Percentiles rank a stretch among this genome's conserved stretches.
phyloP scores from a whole-genome alignment of 2,113 vertebrate genomes.

The Arothron firmamentum region DNA sequence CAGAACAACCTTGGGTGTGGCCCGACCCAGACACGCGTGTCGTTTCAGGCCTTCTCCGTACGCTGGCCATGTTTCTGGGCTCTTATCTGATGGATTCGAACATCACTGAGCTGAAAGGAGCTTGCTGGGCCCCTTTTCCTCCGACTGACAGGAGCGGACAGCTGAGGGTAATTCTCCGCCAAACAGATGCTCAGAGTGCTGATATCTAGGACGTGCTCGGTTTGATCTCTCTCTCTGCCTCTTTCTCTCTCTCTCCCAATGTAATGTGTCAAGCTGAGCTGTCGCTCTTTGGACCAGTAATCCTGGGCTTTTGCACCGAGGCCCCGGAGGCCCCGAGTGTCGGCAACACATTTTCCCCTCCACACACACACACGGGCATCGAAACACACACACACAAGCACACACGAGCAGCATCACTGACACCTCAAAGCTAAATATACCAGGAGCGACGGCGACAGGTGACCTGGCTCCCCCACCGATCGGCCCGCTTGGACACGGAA shows the following conservation, averaged over 20 bases:
- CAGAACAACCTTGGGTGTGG: not conserved
- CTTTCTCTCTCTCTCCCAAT: constrained; percentile 6
- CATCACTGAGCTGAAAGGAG: constrained; percentile 9
- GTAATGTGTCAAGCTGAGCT: constrained; percentile 59
- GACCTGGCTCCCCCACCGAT: constrained; percentile 40
- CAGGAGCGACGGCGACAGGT: constrained; percentile 58
- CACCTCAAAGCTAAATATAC: constrained; percentile 67
- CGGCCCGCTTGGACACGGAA: constrained; percentile 37
- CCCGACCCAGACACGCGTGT: not conserved
- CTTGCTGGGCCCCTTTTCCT: not conserved
- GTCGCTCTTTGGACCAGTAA: constrained; percentile 42
- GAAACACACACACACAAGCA: constrained; percentile 24
- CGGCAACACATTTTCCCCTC: constrained; percentile 56
- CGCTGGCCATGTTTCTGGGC: not conserved
- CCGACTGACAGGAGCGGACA: constrained; percentile 48
- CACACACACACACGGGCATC: constrained; percentile 21
- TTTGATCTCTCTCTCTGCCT: constrained; percentile 51
- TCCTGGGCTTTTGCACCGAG: constrained; percentile 46
- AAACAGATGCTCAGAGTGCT: constrained; percentile 54
- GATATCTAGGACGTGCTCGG: constrained; percentile 43
- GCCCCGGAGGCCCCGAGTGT: constrained; percentile 52
- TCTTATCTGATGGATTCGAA: constrained; percentile 6
- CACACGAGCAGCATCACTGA: constrained; percentile 50
- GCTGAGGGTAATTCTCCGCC: constrained; percentile 54
- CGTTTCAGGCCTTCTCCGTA: constrained; percentile 1